Evolutionary conservation across 1,140 invertebrate genomes (phyloP), one percentile per base, ranked within the genome.

Genomic region (Tetraneura akinire): DNA sequence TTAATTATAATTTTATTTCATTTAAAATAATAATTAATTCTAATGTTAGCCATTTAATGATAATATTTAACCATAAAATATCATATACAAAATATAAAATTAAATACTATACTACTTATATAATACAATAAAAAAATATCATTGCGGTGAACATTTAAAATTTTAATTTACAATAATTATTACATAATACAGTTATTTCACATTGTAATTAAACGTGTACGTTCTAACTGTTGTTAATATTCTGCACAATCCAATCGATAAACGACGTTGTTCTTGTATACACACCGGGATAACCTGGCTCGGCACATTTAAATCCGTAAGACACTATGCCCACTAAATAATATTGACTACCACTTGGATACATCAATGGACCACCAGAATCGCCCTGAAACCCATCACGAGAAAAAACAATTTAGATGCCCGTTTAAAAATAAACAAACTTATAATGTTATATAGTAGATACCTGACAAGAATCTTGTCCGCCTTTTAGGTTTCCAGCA

Each of bases 331-430:
- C 88, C 62, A 96, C 91, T 84, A 96, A 92, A 23, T 91, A 91
- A 93, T 94, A 96, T 70, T 90, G 88, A 0, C 90, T 90, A 26
- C 92, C 89, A 64, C 86, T 84, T 26, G 87, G 87, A 23, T 85
- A 84, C 91, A 95, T 93, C 4, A 95, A 83, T 0, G 94, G 93
- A n/a, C 94, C 94, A 11, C 94, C 94, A 42, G 92, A 95, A 85
- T 96, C 94, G 18, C 94, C 94, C 88, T 89, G 82, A 76, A 85
- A 78, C 29, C 16, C n/a, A n/a, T 21, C 10, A 26, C 1, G 9
- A 45, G 14, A 21, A 45, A 21, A 23, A 0, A 45, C 9, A 42
- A n/a, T n/a, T n/a, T n/a, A n/a, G n/a, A n/a, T n/a, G n/a, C n/a
- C n/a, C n/a, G n/a, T n/a, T 16, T 1, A 45, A 21, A 45, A 42